Base-by-base conservation (phyloP, 2,113 vertebrate genomes). In the Urocitellus parryii region DNA sequence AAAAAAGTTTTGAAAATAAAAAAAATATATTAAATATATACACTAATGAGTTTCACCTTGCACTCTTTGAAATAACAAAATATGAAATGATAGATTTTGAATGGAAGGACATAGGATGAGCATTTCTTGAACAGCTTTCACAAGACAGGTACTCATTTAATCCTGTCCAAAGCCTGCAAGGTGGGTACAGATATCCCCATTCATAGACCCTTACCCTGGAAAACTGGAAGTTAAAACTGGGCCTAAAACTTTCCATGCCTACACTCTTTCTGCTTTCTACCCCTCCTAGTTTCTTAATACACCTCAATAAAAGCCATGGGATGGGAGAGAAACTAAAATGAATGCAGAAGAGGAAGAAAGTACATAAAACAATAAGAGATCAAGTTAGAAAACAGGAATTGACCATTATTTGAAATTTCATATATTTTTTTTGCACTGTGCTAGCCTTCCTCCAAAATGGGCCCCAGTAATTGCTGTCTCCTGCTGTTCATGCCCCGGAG, bases 61-160 rank as follows among this genome's bases (percentile, higher is more conserved):
- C 2, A 67, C 51, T 83, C 84, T 95, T 79, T 13, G 29, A 92
- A 78, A 25, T 14, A 77, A n/a, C 6, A 72, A 58, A n/a, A 72
- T 12, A 78, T 87, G 63, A 58, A 67, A 87, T 58, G 34, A 65
- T 4, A 61, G 34, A 37, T 67, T 87, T 78, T 95, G n/a, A 93
- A 73, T 37, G 45, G 16, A 90, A 94, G 42, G 5, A 32, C 18
- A 86, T 2, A 86, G 32, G 24, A 39, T 16, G 34, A 29, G 65
- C 22, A 94, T 86, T 92, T 86, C n/a, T 85, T 86, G n/a, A 94
- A 84, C 1, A 42, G 8, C 76, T 85, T 68, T 80, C 67, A 56
- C 11, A 82, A 17, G 12, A 65, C 11, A 76, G 48, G 2, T 34
- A 32, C 27, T 73, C 24, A 68, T 78, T 89, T 78, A 82, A 96